Conservation (phyloP, 2,797 vertebrate genomes). For the Mormyrops attenuatus region DNA sequence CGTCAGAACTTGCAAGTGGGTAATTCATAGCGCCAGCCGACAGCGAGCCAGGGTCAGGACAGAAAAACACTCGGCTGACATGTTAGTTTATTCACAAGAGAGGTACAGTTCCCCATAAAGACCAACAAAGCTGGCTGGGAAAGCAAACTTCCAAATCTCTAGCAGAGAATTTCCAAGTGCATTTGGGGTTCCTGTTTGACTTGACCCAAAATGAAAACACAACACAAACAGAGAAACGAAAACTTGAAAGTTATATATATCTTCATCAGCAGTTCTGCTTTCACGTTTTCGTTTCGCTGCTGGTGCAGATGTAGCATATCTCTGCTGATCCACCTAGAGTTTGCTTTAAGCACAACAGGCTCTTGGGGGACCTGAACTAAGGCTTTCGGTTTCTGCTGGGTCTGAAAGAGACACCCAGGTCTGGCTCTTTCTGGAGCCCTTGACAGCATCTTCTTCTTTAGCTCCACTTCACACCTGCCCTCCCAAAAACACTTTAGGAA, state of each 20-base stretch:
- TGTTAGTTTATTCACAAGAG: background rate
- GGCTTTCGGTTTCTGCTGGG: background rate
- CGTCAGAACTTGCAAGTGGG: background rate
- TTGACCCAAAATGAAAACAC: background rate
- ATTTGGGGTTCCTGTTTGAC: background rate
- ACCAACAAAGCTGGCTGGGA: background rate
- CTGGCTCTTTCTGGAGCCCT: background rate
- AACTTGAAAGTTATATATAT: background rate
- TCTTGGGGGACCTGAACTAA: background rate
- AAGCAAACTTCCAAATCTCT: background rate
- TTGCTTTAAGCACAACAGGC: background rate
- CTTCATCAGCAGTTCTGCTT: background rate
- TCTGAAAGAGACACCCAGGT: background rate
- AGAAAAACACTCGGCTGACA: background rate
- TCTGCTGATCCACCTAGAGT: background rate
- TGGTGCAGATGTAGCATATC: background rate
- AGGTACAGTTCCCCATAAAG: background rate
- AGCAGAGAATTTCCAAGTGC: background rate
- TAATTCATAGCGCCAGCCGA: background rate
- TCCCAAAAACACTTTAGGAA: background rate
- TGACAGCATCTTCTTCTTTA: background rate
- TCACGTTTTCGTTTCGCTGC: background rate
- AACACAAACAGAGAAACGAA: background rate
- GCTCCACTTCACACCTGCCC: background rate
- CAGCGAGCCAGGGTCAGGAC: background rate